Evolutionary conservation across 2,888 invertebrate species (phyloP).

Genomic region (Papilio elwesi): DNA sequence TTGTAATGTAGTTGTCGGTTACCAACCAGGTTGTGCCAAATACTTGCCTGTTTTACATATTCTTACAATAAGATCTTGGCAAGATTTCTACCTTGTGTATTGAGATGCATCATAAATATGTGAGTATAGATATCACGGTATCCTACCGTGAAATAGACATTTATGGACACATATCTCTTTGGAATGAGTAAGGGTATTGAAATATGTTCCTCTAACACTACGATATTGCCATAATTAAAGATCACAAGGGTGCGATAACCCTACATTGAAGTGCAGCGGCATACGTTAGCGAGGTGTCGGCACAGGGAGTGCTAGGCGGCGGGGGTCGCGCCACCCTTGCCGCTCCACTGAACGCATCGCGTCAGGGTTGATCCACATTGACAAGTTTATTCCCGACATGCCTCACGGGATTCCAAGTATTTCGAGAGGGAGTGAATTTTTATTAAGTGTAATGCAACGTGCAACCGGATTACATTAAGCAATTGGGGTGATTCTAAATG

Average conservation of each 20-base stretch:
- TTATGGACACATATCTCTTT: not conserved
- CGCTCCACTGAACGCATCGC: slow-evolving; percentile 71
- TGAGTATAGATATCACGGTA: too few species aligned
- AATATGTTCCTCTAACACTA: not conserved
- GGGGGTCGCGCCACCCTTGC: slow-evolving; percentile 50
- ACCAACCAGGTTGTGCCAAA: too few species aligned
- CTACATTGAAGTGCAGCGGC: slow-evolving; percentile 71
- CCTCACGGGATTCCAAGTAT: slow-evolving; percentile 18
- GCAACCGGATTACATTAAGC: slow-evolving; percentile 21
- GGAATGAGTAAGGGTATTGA: not conserved
- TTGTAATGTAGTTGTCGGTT: too few species aligned
- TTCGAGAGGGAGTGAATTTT: slow-evolving; percentile 24
- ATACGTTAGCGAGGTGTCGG: slow-evolving; percentile 80
- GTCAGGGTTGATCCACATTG: slow-evolving; percentile 54
- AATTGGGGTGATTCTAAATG: slow-evolving; percentile 17
- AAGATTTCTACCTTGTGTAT: too few species aligned
- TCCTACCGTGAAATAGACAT: not conserved
- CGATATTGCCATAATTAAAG: not conserved
- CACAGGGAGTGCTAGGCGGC: slow-evolving; percentile 70
- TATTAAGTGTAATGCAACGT: slow-evolving; percentile 61
- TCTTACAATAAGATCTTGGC: too few species aligned
- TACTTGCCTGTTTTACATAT: too few species aligned
- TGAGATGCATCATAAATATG: too few species aligned
- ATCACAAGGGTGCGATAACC: slow-evolving; percentile 53
- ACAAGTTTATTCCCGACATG: slow-evolving; percentile 35